These are phyloP conservation scores for Scrobipalpa costella DNA, from an alignment of 2,888 invertebrate genomes.

Conservation along the genomic window DNA sequence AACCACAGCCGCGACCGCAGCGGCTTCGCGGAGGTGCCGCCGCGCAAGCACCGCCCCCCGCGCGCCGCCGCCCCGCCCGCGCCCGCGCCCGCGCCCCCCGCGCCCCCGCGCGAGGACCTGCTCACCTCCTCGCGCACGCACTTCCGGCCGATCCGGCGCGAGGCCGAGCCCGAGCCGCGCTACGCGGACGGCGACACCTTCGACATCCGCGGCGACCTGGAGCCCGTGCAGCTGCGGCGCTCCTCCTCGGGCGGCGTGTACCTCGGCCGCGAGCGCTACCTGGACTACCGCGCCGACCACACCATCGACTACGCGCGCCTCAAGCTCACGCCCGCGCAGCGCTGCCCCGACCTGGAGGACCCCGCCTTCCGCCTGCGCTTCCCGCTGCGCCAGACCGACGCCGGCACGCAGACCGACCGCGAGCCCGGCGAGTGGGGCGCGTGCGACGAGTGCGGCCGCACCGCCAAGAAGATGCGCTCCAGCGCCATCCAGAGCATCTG, in stretches of 20 bases:
- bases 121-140: conserved; percentile 90
- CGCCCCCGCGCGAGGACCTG: conserved; percentile 83
- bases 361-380: conserved; percentile 84
- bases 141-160: conserved; percentile 89
- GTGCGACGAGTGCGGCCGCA: conserved; percentile 63
- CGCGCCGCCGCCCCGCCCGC: conserved; percentile 83
- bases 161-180: conserved; percentile 60
- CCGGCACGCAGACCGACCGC: conserved; percentile 61
- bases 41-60: conserved; percentile 80
- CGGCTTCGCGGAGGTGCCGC: conserved; percentile 82
- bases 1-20: conserved; percentile 83
- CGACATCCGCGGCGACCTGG: conserved; percentile 83
- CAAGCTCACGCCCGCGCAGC: conserved; percentile 61
- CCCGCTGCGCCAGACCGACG: conserved; percentile 71
- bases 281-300: conserved; percentile 72
- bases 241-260: conserved; percentile 84
- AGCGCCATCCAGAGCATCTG: conserved; percentile 52
- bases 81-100: conserved; percentile 38
- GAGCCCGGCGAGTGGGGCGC: conserved; percentile 47
- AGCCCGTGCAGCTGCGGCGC: conserved; percentile 83
- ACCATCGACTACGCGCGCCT: conserved; percentile 68
- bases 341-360: conserved; percentile 61
- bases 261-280: conserved; percentile 75
- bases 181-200: conserved; percentile 88
- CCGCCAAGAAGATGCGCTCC: conserved; percentile 69